A percentile compares a stretch with the other conserved stretches of the same genome.
Evolutionary conservation across 2,888 invertebrate species (phyloP).

Genomic region (Allacma fusca): DNA sequence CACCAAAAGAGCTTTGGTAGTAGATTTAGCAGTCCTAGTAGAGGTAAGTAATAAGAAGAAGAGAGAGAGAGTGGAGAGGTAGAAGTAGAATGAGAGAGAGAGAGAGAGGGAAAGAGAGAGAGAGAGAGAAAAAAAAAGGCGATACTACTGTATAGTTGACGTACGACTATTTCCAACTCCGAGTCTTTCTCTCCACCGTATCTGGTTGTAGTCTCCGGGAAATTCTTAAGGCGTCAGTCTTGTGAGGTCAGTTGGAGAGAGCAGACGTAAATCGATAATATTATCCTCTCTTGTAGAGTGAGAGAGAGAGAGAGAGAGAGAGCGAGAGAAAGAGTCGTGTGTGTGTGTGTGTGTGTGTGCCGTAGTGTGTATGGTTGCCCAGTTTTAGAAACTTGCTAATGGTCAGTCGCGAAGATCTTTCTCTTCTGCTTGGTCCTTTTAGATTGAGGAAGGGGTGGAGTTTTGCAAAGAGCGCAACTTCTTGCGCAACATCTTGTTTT

Average conservation of each 20-base stretch:
- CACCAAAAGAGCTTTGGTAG: neutral
- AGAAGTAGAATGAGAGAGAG: slow-evolving; percentile 1
- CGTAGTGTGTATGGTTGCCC: slow-evolving; percentile 42
- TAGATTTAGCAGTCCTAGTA: neutral
- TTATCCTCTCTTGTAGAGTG: slow-evolving; percentile 32
- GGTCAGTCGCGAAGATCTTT: slow-evolving; percentile 48
- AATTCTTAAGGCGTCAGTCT: slow-evolving; percentile 43
- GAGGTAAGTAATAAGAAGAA: slow-evolving; percentile 13
- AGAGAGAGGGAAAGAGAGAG: slow-evolving; percentile 27
- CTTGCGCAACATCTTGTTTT: slow-evolving; percentile 46
- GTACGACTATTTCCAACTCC: slow-evolving; percentile 17
- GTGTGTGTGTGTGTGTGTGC: slow-evolving; percentile 33
- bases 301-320: slow-evolving; percentile 2
- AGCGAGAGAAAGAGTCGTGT: slow-evolving; percentile 10
- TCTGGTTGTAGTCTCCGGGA: slow-evolving; percentile 20
- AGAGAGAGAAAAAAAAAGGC: slow-evolving; percentile 11
- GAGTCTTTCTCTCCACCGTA: slow-evolving; percentile 21
- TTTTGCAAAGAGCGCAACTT: slow-evolving; percentile 46
- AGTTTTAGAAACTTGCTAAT: slow-evolving; percentile 45
- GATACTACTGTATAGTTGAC: slow-evolving; percentile 13
- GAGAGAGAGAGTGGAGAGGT: neutral
- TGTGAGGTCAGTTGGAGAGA: slow-evolving; percentile 47
- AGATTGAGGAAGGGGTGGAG: slow-evolving; percentile 43
- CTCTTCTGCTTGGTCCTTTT: slow-evolving; percentile 45
- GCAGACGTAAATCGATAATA: slow-evolving; percentile 49